Base-by-base conservation (phyloP, 2,888 invertebrate species). In the Hybos culiciformis region DNA sequence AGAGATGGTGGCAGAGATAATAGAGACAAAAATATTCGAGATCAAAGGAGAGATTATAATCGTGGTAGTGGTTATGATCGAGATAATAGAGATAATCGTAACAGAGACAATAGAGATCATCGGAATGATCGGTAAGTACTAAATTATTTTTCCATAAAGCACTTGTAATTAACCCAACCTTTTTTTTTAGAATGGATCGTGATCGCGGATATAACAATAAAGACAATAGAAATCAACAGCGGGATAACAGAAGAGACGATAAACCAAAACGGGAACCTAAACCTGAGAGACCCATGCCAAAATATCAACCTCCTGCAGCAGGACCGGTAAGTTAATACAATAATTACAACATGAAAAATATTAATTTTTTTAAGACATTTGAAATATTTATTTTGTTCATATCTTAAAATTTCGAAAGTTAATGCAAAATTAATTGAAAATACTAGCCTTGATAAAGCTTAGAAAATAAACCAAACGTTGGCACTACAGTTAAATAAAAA, bases 291-390 rank as follows among this genome's bases (percentile, higher is more conserved):
- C 61, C 62, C 52, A 72, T 83, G 77, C 82, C 83, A 58, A 83
- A 82, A 66, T 67, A 79, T 56, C 77, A 77, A 59, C 80, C 81
- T 62, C 76, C 77, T 51, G 77, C 79, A 60, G 43, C 49, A 45
- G 75, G 78, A 65, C 81, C 83, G 59, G 81, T 82, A 66, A 68
- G 74, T 68, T 31, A 31, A 17, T 41, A 39, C 32, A 42, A 42
- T 23, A 3, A 7, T 37, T 9, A 5, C 3, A 3, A 11, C 23
- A n/a, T 15, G n/a, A 6, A 11, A 19, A 18, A 11, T 4, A 5
- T 18, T 1, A 33, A 6, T 3, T 21, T 6, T 31, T 33, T 9
- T 17, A 33, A 26, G 5, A n/a, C n/a, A 9, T 21, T 41, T 14
- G 18, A 15, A 20, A 20, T 29, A 6, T 18, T 15, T n/a, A n/a